phyloP scores from a whole-genome alignment of 1,140 invertebrate genomes.

The Neodiprion virginianus region DNA sequence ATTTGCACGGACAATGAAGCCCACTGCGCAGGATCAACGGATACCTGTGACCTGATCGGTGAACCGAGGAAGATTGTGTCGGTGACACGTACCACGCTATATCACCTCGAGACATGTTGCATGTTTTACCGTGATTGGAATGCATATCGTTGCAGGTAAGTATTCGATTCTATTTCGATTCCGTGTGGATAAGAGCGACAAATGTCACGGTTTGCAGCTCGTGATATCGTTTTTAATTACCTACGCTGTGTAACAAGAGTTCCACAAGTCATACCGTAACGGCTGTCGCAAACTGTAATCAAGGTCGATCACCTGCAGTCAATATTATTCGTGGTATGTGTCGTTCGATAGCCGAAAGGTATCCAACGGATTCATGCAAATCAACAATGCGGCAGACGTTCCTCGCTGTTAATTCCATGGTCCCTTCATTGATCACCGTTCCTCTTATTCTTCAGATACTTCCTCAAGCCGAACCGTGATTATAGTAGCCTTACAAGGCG shows the following conservation, averaged over 20 bases:
- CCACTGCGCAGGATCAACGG: neutral
- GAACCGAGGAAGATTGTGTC: neutral
- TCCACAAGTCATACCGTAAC: neutral
- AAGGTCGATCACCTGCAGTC: neutral
- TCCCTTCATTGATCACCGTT: too few species aligned
- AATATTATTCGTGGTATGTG: neutral
- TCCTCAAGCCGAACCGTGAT: too few species aligned
- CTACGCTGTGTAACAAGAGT: neutral
- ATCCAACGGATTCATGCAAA: too few species aligned
- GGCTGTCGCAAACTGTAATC: neutral
- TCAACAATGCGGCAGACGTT: too few species aligned
- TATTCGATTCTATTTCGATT: neutral
- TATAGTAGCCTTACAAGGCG: too few species aligned
- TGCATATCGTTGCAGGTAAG: neutral
- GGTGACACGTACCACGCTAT: neutral
- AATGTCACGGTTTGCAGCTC: neutral
- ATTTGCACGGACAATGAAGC: neutral
- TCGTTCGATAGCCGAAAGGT: too few species aligned
- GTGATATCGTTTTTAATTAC: neutral
- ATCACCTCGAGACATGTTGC: too few species aligned
- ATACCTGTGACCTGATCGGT: neutral
- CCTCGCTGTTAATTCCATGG: too few species aligned
- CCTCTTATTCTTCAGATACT: too few species aligned
- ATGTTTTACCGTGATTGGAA: neutral
- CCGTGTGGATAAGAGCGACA: neutral